Evolutionary conservation across 2,113 vertebrate species (phyloP).

Genomic region (Halichoeres trimaculatus): DNA sequence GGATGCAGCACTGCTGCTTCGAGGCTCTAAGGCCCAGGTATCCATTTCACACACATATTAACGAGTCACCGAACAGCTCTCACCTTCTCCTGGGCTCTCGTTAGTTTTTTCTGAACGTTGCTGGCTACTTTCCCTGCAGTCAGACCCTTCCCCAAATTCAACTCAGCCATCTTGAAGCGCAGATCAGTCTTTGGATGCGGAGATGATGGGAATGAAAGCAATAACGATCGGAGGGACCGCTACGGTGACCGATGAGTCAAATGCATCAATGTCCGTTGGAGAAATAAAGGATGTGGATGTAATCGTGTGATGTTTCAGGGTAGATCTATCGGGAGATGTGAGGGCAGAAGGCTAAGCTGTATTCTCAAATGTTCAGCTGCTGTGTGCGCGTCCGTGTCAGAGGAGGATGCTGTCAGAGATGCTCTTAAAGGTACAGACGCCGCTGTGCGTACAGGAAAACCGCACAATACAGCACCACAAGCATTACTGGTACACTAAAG

Average conservation of each 20-base stretch:
- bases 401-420: conserved; percentile 74
- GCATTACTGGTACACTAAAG: no score
- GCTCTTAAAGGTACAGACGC: conserved; percentile 81
- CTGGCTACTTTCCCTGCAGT: conserved; percentile 96
- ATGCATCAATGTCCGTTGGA: conserved; percentile 68
- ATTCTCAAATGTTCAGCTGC: conserved; percentile 59
- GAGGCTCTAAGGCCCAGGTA: conserved; percentile 38
- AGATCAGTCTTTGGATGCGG: conserved; percentile 68
- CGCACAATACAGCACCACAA: not conserved
- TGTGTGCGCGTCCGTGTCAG: conserved; percentile 69
- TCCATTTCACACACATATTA: not conserved
- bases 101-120: conserved; percentile 98
- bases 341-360: conserved; percentile 46
- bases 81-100: conserved; percentile 97
- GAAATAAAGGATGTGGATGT: conserved; percentile 27
- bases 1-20: conserved; percentile 2
- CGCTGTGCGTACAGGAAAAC: conserved; percentile 16
- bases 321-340: conserved; percentile 20
- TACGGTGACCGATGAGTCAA: conserved; percentile 55
- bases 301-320: conserved; percentile 2
- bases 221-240: conserved; percentile 62
- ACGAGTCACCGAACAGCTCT: conserved; percentile 31
- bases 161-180: conserved; percentile 92
- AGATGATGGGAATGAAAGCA: conserved; percentile 42
- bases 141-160: conserved; percentile 96